These are phyloP conservation scores for Heliothis virescens DNA, from an alignment of 1,140 invertebrate genomes.

Conservation along the genomic window DNA sequence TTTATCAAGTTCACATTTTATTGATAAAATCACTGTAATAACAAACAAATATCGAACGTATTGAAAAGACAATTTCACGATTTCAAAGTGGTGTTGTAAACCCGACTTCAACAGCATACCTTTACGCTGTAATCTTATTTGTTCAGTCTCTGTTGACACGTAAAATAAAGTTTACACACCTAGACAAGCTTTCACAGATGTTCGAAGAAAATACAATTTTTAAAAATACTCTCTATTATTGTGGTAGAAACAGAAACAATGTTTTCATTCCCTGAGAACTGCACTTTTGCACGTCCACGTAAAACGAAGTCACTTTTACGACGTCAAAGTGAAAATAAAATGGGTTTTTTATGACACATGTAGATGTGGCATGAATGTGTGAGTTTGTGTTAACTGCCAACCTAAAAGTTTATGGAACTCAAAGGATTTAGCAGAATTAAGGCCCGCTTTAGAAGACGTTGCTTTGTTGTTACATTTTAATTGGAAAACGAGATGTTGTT, in stretches of 20 bases:
- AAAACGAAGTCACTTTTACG: conserved; percentile 45
- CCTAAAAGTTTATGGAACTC: conserved; percentile 11
- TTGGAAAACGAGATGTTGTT: no score
- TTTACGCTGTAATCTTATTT: conserved; percentile 3
- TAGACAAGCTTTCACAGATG: conserved; percentile 32
- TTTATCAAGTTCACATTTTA: no score
- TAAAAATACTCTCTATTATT: conserved; percentile 49
- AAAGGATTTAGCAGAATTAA: neutral
- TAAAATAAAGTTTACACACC: conserved; percentile 4
- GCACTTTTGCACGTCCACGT: conserved; percentile 36
- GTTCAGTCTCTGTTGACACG: conserved; percentile 1
- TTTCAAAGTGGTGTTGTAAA: neutral
- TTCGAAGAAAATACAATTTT: conserved; percentile 40
- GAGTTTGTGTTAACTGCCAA: conserved; percentile 20
- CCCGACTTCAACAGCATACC: neutral
- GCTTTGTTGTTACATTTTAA: neutral
- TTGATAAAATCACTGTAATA: no score
- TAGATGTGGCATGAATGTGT: conserved; percentile 19
- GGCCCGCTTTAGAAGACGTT: neutral
- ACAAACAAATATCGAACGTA: no score
- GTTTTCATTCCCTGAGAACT: conserved; percentile 46
- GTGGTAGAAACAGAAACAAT: conserved; percentile 20
- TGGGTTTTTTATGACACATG: conserved; percentile 32
- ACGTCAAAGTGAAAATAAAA: conserved; percentile 42
- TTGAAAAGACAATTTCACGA: neutral